phyloP scores from a whole-genome alignment of 2,113 vertebrate species.

The Aptenodytes forsteri region DNA sequence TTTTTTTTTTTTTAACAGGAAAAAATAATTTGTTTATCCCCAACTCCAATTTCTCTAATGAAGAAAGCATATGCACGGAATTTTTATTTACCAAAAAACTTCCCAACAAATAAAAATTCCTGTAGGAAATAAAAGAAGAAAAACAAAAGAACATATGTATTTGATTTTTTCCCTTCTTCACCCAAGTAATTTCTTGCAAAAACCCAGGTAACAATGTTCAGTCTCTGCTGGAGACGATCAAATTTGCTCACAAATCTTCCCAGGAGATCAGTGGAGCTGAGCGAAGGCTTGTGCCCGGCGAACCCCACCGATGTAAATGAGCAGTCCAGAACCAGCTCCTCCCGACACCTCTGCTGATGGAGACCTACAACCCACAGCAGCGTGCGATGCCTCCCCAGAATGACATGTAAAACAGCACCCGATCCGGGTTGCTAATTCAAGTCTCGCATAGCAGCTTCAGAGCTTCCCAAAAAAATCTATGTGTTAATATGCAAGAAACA shows the following conservation, averaged over 20 bases:
- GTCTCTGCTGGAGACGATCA: neutral
- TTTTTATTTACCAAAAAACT: neutral
- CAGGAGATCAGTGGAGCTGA: conserved; percentile 15
- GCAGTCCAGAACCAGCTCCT: neutral
- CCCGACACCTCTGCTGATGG: neutral
- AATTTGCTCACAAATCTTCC: neutral
- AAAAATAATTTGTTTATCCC: neutral
- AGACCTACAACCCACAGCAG: neutral
- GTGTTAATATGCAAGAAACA: neutral
- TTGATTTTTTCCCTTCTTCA: neutral
- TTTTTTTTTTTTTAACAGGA: neutral
- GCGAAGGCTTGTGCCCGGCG: neutral
- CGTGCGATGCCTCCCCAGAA: neutral
- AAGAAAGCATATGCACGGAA: neutral
- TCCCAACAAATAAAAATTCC: neutral
- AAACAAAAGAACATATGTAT: neutral
- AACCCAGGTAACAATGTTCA: neutral
- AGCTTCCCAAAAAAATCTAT: neutral
- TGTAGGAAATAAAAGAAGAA: neutral
- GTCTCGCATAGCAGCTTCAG: neutral
- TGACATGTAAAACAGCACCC: neutral
- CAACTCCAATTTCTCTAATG: neutral
- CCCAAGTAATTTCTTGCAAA: neutral
- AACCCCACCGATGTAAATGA: neutral
- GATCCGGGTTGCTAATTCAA: accelerated